Evolutionary conservation across 2,113 vertebrate genomes (phyloP).

Genomic region (Aegithalos caudatus): DNA sequence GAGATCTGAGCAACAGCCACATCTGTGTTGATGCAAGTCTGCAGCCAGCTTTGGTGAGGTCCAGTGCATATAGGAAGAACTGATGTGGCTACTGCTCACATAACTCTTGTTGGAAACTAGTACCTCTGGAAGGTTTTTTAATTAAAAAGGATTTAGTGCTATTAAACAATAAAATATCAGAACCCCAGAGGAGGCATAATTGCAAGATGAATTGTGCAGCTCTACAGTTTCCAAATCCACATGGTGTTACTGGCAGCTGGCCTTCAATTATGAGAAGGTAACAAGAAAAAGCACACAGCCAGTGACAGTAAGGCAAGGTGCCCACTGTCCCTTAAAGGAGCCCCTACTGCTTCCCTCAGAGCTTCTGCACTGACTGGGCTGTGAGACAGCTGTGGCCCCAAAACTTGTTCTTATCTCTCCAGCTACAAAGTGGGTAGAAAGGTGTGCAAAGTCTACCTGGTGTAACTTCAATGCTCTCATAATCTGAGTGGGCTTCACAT

Average conservation of each 20-base stretch:
- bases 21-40: background rate
- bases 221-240: slow-evolving; percentile 22
- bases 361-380: background rate
- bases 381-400: background rate
- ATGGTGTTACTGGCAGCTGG: slow-evolving; percentile 22
- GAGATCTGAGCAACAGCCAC: background rate
- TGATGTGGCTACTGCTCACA: background rate
- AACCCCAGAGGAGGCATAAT: slow-evolving; percentile 42
- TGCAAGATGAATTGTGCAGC: slow-evolving; percentile 19
- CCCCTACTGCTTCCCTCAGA: background rate
- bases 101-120: background rate
- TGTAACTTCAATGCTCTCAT: background rate
- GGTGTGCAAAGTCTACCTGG: background rate
- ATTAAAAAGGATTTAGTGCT: slow-evolving; percentile 60
- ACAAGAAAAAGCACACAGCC: background rate
- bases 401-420: background rate
- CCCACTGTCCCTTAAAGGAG: background rate
- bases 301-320: background rate
- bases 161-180: slow-evolving; percentile 57
- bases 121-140: slow-evolving; percentile 39
- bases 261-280: slow-evolving; percentile 36
- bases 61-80: background rate
- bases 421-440: accelerated
- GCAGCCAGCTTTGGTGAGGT: background rate
- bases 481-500: background rate